These are phyloP conservation scores for Charadrius vociferus DNA, from an alignment of 2,113 vertebrate genomes.

Conservation along the genomic window DNA sequence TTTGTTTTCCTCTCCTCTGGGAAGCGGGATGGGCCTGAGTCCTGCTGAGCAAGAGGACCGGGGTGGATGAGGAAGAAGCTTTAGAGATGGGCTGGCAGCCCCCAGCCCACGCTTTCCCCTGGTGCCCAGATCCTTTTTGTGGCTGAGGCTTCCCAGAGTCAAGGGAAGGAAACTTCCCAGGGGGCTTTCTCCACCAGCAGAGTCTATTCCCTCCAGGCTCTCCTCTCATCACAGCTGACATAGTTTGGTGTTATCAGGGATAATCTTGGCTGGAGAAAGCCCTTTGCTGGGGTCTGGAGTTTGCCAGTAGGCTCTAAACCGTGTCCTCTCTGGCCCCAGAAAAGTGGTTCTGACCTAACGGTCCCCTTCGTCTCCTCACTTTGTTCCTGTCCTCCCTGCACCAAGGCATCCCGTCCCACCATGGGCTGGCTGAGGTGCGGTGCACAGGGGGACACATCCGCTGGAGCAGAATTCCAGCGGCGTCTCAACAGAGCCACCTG, in stretches of 20 bases:
- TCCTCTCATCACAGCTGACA: background rate
- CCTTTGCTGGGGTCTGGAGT: background rate
- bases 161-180: background rate
- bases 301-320: background rate
- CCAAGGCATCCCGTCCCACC: fast-evolving
- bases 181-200: background rate
- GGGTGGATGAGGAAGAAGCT: background rate
- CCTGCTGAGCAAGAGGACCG: background rate
- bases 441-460: fast-evolving
- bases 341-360: fast-evolving
- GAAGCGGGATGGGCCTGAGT: background rate
- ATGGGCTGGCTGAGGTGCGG: background rate
- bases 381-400: background rate
- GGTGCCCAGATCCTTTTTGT: fast-evolving
- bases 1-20: constrained; percentile 7
- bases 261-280: background rate
- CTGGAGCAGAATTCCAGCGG: background rate
- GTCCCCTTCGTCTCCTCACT: background rate
- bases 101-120: background rate
- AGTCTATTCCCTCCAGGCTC: background rate
- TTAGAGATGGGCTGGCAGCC: background rate
- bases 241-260: background rate
- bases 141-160: background rate
- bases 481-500: background rate
- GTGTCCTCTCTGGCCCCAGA: background rate